A percentile compares a stretch with the other conserved stretches of the same genome.
Conservation (phyloP, 2,797 vertebrate species). For the Odontamblyopus rebecca region DNA sequence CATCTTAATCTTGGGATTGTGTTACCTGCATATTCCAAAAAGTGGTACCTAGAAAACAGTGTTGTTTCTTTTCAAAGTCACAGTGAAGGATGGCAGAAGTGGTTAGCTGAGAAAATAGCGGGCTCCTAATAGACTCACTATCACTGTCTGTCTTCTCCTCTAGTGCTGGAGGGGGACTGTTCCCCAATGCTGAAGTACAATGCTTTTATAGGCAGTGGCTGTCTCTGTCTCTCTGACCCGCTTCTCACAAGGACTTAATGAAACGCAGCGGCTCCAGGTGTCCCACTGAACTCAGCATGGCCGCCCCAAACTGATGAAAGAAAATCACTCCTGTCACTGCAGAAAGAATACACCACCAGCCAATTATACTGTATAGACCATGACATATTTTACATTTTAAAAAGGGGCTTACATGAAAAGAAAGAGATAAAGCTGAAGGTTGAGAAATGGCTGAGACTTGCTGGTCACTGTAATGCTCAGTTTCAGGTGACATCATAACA, state of each 20-base stretch:
- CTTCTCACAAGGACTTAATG: conserved; percentile 66
- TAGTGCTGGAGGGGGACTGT: conserved; percentile 29
- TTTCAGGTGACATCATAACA: not conserved
- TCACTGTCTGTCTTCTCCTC: conserved; percentile 16
- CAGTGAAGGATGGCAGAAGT: conserved; percentile 37
- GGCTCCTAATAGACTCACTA: conserved; percentile 30
- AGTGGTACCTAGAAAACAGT: conserved; percentile 2
- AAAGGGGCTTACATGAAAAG: conserved; percentile 34
- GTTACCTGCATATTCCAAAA: not conserved
- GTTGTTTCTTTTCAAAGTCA: conserved; percentile 39
- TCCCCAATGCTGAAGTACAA: conserved; percentile 42
- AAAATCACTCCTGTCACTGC: conserved; percentile 64
- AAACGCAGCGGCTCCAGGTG: conserved; percentile 51
- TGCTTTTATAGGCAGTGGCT: conserved; percentile 39
- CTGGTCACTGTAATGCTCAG: not conserved
- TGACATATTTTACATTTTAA: conserved; percentile 59
- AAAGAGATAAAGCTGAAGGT: conserved; percentile 31
- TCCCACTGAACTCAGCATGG: conserved; percentile 67
- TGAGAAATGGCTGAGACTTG: conserved; percentile 36
- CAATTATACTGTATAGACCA: conserved; percentile 58
- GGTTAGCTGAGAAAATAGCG: conserved; percentile 27
- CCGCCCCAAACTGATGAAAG: conserved; percentile 67
- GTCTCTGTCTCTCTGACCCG: conserved; percentile 54
- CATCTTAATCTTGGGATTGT: conserved; percentile 5
- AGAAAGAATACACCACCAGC: conserved; percentile 59